phyloP scores from a whole-genome alignment of 1,140 invertebrate genomes.

The Aplysia californica region DNA sequence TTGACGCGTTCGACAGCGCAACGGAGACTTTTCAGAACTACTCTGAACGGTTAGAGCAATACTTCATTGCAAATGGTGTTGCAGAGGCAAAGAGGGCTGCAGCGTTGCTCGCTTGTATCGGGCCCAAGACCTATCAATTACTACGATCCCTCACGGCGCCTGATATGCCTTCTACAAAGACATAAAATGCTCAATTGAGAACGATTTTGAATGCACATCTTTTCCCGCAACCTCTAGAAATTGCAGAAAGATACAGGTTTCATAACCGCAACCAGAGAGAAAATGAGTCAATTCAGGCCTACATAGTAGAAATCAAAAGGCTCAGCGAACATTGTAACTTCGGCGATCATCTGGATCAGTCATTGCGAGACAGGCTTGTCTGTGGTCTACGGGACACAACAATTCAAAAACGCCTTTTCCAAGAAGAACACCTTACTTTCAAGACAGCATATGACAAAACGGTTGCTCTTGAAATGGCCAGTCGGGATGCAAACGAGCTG shows the following conservation, averaged over 20 bases:
- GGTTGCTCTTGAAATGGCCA: background rate
- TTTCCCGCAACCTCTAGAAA: conserved; percentile 25
- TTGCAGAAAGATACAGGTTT: conserved; percentile 38
- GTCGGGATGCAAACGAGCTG: background rate
- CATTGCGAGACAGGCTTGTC: background rate
- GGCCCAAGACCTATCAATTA: conserved; percentile 14
- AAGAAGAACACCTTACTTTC: background rate
- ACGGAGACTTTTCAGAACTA: conserved; percentile 33
- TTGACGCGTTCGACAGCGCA: background rate
- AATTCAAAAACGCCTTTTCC: background rate
- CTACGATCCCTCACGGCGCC: conserved; percentile 7
- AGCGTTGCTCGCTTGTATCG: conserved; percentile 25
- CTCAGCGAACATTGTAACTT: conserved; percentile 36
- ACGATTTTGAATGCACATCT: conserved; percentile 20
- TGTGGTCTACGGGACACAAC: background rate
- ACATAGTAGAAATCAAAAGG: conserved; percentile 29
- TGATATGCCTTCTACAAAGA: conserved; percentile 3
- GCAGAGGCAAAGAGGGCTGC: background rate
- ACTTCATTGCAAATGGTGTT: conserved; percentile 31
- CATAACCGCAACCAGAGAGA: conserved; percentile 31
- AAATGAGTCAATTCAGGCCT: conserved; percentile 21
- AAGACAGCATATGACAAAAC: background rate
- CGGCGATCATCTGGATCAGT: conserved; percentile 3
- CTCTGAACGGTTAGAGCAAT: conserved; percentile 31
- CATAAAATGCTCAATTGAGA: conserved; percentile 8